Evolutionary conservation across 2,113 vertebrate species (phyloP).

Genomic region (Neoarius graeffei): DNA sequence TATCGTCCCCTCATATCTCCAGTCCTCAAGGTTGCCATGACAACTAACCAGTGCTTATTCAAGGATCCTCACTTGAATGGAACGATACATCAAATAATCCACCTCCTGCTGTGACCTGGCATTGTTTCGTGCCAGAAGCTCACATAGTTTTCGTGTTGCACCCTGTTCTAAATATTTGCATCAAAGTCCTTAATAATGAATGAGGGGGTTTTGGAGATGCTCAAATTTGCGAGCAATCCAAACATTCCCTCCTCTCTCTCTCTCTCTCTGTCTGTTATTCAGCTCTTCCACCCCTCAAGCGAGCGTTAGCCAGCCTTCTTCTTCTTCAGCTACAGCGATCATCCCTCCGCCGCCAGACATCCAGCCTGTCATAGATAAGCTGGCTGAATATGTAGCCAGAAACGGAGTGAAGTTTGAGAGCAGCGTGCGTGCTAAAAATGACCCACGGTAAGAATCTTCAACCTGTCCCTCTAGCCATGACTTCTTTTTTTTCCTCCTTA

Average conservation of each 20-base stretch:
- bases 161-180: background rate
- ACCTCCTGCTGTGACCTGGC: background rate
- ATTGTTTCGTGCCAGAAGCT: background rate
- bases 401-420: constrained; percentile 95
- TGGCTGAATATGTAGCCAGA: constrained; percentile 93
- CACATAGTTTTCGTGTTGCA: background rate
- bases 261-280: background rate
- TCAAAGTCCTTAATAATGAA: background rate
- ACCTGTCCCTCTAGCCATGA: background rate
- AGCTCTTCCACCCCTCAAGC: constrained; percentile 59
- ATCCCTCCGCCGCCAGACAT: constrained; percentile 96
- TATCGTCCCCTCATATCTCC: no score
- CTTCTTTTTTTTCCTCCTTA: no score
- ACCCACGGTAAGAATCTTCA: constrained; percentile 83
- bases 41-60: background rate
- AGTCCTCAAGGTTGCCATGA: background rate
- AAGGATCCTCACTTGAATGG: background rate
- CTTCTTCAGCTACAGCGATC: constrained; percentile 69
- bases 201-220: background rate
- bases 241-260: background rate
- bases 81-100: background rate
- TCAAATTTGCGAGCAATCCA: background rate
- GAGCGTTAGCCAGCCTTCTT: constrained; percentile 65
- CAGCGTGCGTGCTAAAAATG: constrained; percentile 95
- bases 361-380: constrained; percentile 97